Conservation (phyloP, 1,140 invertebrate species). For the Pseudomyrmex concolor region DNA sequence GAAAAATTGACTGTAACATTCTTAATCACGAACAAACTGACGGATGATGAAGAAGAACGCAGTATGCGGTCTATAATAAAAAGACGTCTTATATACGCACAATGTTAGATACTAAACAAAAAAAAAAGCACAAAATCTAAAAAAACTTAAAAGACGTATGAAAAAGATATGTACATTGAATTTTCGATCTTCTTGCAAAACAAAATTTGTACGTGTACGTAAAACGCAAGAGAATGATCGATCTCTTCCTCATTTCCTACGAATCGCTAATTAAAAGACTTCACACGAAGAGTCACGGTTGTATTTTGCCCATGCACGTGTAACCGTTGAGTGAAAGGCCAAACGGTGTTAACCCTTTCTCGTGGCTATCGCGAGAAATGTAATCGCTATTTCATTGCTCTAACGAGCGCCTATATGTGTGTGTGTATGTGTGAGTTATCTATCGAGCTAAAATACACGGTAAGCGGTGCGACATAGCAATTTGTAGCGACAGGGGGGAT, state of each 20-base stretch:
- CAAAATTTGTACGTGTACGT: no score
- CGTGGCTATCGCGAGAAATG: constrained; percentile 7
- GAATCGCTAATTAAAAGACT: constrained; percentile 25
- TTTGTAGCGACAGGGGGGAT: constrained; percentile 15
- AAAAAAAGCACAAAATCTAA: background rate
- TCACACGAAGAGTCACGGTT: background rate
- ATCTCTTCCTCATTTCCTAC: constrained; percentile 26
- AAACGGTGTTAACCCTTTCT: constrained; percentile 31
- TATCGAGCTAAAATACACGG: background rate
- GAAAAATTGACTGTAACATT: background rate
- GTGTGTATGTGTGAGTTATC: constrained; percentile 2
- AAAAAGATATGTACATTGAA: background rate
- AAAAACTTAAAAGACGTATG: background rate
- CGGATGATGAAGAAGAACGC: background rate
- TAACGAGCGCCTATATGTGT: background rate
- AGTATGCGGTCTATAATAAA: background rate
- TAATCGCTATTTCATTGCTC: constrained; percentile 34
- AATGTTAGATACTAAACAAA: background rate
- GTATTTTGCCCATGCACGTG: background rate
- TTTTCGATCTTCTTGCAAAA: background rate
- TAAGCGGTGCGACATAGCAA: constrained; percentile 3
- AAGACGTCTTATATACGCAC: no score
- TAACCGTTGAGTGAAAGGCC: constrained; percentile 26
- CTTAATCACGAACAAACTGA: background rate
- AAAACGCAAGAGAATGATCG: background rate